Base-by-base conservation (phyloP, 2,888 invertebrate genomes). In the Marronus borbonicus region DNA sequence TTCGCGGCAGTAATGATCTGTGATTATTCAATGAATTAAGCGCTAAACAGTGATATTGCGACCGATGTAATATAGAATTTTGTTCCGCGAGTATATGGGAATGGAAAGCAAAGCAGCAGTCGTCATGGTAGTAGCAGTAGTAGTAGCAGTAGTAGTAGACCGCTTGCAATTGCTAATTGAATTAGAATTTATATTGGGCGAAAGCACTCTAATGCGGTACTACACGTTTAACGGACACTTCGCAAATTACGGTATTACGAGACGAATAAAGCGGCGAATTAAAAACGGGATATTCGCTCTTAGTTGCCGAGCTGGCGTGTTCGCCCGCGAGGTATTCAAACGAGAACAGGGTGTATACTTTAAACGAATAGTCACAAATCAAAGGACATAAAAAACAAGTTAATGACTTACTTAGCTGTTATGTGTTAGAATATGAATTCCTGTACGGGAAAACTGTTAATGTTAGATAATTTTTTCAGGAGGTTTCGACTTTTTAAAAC, bases 1-100 rank as follows among this genome's bases (percentile, higher is more conserved):
- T 72, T 72, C 72, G 20, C 58, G 20, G 72, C 20, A 17, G 55
- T 72, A 72, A 72, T 72, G 72, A 58, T 58, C 58, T 58, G 72
- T 44, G 72, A 72, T 72, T 72, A 72, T 55, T 72, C 72, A 72
- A 72, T 70, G 58, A 72, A 72, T 72, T 72, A 72, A 36, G 50
- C 39, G 17, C 60, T 72, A 44, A 72, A 72, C 36, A 39, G 58
- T 72, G 39, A 72, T 72, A 72, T 72, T 58, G 31, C 58, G 28
- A 58, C 58, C 39, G 58, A 58, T 72, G 58, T 24, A 39, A 17
- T 72, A 72, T 66, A 66, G 66, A 66, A 49, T 66, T 49, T 66
- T 17, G 44, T 49, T 24, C 20, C 44, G 20, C 39, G 55, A 20
- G 8, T 58, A 58, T 72, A 39, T 52, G 39, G 69, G 28, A 52